These are phyloP conservation scores for Lepidurus couesii DNA, from an alignment of 1,140 invertebrate genomes.

Conservation along the genomic window DNA sequence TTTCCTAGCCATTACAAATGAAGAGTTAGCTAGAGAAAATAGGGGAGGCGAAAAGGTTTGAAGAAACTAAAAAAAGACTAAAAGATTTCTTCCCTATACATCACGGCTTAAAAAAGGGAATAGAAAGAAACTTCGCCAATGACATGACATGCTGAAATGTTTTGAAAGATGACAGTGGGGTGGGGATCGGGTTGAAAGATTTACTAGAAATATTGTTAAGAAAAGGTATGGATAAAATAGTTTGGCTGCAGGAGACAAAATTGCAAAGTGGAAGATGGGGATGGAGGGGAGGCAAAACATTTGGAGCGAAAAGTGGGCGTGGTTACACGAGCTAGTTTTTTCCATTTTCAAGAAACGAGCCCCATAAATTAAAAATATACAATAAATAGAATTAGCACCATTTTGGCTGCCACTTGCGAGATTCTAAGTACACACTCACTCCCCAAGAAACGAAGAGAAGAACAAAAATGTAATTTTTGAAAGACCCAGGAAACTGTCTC, in stretches of 20 bases:
- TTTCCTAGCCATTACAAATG: constrained; percentile 4
- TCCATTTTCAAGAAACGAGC: background rate
- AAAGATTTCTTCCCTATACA: background rate
- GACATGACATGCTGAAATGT: background rate
- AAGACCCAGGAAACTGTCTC: background rate
- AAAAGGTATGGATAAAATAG: background rate
- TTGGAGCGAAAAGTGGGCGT: constrained; percentile 9
- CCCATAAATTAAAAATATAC: background rate
- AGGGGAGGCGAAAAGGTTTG: background rate
- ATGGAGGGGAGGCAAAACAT: background rate
- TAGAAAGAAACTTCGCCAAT: background rate
- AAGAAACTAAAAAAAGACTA: background rate
- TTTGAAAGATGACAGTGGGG: background rate
- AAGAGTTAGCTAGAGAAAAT: constrained; percentile 5
- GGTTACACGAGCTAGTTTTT: background rate
- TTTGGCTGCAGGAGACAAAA: background rate
- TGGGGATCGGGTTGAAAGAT: background rate
- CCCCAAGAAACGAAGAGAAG: background rate
- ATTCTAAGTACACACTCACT: background rate
- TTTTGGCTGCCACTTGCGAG: background rate
- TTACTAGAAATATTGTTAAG: background rate
- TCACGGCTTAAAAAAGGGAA: background rate
- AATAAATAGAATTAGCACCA: background rate
- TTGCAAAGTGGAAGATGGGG: background rate
- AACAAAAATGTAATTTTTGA: background rate